These are phyloP conservation scores for Tetramorium alpestre DNA, from an alignment of 1,140 invertebrate genomes.

Conservation along the genomic window DNA sequence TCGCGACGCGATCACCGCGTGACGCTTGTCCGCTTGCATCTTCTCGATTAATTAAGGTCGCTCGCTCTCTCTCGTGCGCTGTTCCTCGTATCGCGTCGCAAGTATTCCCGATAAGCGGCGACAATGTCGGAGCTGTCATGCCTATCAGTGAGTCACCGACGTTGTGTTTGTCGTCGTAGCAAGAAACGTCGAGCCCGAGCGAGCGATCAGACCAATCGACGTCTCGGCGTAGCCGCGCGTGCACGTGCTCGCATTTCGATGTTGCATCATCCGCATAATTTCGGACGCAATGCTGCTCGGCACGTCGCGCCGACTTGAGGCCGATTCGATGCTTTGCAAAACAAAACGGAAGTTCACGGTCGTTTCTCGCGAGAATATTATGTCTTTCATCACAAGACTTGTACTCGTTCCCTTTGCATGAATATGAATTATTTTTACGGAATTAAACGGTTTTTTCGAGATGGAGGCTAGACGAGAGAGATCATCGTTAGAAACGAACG, in stretches of 20 bases:
- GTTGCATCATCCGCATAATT: background rate
- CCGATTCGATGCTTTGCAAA: background rate
- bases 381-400: background rate
- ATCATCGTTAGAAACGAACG: too few relatives aligned
- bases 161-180: background rate
- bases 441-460: background rate
- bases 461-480: background rate
- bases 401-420: too few relatives aligned
- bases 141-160: conserved; percentile 9
- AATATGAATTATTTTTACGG: background rate
- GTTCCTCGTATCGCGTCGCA: background rate
- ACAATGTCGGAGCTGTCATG: background rate
- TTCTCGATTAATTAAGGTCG: background rate
- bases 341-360: background rate
- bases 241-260: conserved; percentile 13
- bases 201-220: background rate
- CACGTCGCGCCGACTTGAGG: background rate
- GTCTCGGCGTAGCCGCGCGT: background rate
- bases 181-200: background rate
- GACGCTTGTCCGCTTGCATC: background rate
- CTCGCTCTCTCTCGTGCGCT: background rate
- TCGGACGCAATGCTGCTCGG: background rate
- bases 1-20: background rate
- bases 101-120: background rate
- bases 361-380: background rate